Evolutionary conservation across 2,113 vertebrate species (phyloP), one percentile per base, ranked within the genome.

Genomic region (Bufo bufo): DNA sequence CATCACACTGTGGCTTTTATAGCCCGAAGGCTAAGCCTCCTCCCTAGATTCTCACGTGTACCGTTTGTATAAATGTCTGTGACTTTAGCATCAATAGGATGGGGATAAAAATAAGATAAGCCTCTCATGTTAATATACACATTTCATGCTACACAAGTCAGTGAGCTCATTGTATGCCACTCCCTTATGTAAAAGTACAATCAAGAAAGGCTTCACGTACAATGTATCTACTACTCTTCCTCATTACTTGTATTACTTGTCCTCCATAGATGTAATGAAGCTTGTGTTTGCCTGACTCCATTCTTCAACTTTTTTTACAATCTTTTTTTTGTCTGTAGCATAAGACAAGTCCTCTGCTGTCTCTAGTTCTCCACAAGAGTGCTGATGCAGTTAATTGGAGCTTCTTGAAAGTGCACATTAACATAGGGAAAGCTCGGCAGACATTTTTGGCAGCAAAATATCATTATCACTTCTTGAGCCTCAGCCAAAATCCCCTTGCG

Each of bases 381-480:
- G 93, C 93, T 93, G 94, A 92, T 93, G 93, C 93, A 93, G 94
- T 94, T 96, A 96, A 96, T 95, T 96, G 95, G 95, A 94, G 92
- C 93, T 90, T 91, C 94, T 94, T 93, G 93, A 92, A 95, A 95
- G 93, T 90, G 94, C 94, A 93, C 94, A 94, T 95, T 95, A 95
- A 92, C 94, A 92, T 93, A 91, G 92, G 92, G 91, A 94, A 91
- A 94, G 92, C 95, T 92, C 91, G 93, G 93, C 93, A 94, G 94
- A 95, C 87, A 90, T 93, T 94, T 95, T 87, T 96, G 96, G 96
- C 96, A 95, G 94, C 92, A 90, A 95, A 95, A 96, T 95, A 96
- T 95, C 95, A 95, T 96, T 96, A 96, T 96, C 95, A 95, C 95
- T 93, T 94, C 93, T 95, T 95, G 95, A 95, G 94, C 92, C 92